Base-by-base conservation (phyloP, 2,888 invertebrate species). In the Agriopis aurantiaria region DNA sequence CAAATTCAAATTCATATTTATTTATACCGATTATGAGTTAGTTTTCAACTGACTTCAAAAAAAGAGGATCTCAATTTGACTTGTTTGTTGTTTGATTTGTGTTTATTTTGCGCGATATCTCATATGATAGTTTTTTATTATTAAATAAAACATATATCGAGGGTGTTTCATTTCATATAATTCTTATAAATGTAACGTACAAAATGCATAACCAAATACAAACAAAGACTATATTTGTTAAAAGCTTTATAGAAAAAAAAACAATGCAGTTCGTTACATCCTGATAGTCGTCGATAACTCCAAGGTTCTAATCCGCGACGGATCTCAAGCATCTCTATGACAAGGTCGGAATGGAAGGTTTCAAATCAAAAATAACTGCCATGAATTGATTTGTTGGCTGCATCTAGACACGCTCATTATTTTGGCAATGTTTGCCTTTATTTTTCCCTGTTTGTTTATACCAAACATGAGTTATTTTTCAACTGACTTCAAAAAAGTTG, bases 231-330 rank as follows among this genome's bases (percentile, higher is more conserved):
- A 14, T 43, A 14, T 43, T 40, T 56, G 43, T 14, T 56, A 43
- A 58, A 45, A 49, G 1, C 41, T 55, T 51, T 55, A 59, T 58
- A 51, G 59, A 55, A 68, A 73, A 76, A 73, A 76, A 86, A 87
- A 88, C 87, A 88, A 88, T 88, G 80, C 85, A 78, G 85, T 83
- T 86, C 78, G 75, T 77, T 75, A 90, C 87, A 90, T 91, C 90
- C 88, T 89, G 90, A 89, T 89, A 85, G 81, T 86, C 85, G 88
- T 90, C 88, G 84, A 90, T 88, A 81, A 83, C 75, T 81, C 85
- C 89, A 92, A 93, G 91, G 92, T 85, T 74, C 75, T 72, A 74
- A 75, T 82, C 78, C 79, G 81, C 83, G 82, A 83, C 84, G 83
- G 84, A 80, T 82, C 77, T 83, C 81, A 80, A 83, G 78, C 79